Conservation (phyloP, 2,113 vertebrate species). For the Megalops atlanticus region DNA sequence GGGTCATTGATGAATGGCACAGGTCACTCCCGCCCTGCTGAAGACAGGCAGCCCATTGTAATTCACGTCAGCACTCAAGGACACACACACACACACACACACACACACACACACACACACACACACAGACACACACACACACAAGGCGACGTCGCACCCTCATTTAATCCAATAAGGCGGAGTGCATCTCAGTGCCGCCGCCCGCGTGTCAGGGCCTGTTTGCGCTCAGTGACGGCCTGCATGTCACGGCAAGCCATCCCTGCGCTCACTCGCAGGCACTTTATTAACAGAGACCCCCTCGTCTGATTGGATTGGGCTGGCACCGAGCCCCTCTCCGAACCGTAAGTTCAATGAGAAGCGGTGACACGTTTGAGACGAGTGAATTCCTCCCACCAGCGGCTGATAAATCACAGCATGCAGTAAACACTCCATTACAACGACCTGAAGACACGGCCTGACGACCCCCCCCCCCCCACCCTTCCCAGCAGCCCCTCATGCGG, state of each 20-base stretch:
- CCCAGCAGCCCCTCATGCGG: constrained; percentile 48
- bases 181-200: neutral
- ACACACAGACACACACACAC: too few species aligned
- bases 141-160: neutral
- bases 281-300: neutral
- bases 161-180: constrained; percentile 8
- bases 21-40: constrained; percentile 7
- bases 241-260: neutral
- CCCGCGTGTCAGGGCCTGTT: neutral
- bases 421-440: neutral
- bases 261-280: neutral
- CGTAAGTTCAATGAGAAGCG: neutral
- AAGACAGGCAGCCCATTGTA: constrained; percentile 21
- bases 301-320: neutral
- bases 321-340: neutral
- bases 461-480: neutral
- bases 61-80: constrained; percentile 27
- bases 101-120: too few species aligned
- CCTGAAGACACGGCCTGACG: neutral
- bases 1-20: constrained; percentile 29
- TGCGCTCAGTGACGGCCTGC: neutral
- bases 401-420: neutral
- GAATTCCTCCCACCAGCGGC: neutral
- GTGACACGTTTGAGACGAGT: neutral
- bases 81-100: too few species aligned